Percentiles rank a stretch among this genome's conserved stretches.
Conservation (phyloP, 64 coral and sea anemone genomes). For the Anthopleura sola region DNA sequence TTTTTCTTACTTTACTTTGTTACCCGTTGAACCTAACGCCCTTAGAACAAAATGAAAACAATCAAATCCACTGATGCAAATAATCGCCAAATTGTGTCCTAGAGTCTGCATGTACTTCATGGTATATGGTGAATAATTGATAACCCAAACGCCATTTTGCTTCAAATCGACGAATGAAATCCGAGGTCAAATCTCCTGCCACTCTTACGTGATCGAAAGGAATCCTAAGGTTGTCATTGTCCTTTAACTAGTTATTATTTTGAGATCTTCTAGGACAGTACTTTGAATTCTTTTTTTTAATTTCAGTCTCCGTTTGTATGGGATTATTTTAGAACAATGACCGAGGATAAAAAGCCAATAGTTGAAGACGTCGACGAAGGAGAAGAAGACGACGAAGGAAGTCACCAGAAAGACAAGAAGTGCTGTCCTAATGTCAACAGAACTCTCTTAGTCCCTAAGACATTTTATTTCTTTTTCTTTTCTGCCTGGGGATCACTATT, state of each 20-base stretch:
- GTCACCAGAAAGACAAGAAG: conserved; percentile 21
- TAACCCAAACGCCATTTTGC: conserved; percentile 19
- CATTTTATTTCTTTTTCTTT: conserved; percentile 99
- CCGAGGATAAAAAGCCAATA: conserved; percentile 71
- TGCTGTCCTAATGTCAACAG: conserved; percentile 97
- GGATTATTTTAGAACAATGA: neutral
- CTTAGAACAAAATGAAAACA: neutral
- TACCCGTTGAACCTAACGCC: neutral
- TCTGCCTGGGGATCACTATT: conserved; percentile 97
- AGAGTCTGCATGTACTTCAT: conserved; percentile 25
- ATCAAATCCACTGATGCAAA: neutral
- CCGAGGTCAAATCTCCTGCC: conserved; percentile 13
- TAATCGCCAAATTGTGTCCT: neutral
- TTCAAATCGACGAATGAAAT: conserved; percentile 19
- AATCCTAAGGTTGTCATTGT: neutral
- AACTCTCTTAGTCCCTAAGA: conserved; percentile 87
- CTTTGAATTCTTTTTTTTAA: neutral
- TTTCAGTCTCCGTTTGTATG: neutral
- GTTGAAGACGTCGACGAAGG: conserved; percentile 33
- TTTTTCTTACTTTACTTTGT: neutral
- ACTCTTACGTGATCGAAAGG: conserved; percentile 38
- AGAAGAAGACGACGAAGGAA: neutral
- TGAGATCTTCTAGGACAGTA: neutral
- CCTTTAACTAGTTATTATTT: neutral
- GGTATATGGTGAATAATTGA: conserved; percentile 31